phyloP scores from a whole-genome alignment of 2,888 invertebrate genomes.

The Oeneis ivallda region DNA sequence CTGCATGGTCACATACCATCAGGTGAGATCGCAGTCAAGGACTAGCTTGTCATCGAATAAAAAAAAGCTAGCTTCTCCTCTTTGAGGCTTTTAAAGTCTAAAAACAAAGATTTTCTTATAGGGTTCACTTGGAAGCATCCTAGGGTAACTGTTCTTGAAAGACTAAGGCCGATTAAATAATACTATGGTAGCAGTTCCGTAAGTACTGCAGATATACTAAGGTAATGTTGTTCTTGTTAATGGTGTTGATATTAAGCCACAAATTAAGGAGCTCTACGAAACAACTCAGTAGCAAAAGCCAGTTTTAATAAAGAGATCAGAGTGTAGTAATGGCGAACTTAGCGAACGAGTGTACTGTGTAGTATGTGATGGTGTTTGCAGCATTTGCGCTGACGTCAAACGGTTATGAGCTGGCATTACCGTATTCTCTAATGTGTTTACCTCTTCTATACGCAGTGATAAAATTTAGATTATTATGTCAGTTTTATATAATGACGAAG shows the following conservation, averaged over 20 bases:
- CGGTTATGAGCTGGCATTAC: slow-evolving; percentile 24
- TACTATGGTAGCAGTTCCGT: not conserved
- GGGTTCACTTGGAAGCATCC: no score
- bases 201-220: not conserved
- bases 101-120: no score
- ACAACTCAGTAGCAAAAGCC: slow-evolving; percentile 13
- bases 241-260: slow-evolving; percentile 2
- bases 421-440: slow-evolving; percentile 29
- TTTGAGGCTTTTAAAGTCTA: no score
- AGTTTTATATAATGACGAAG: slow-evolving; percentile 6
- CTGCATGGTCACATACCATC: no score
- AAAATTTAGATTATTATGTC: slow-evolving; percentile 20
- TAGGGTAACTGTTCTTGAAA: no score
- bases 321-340: slow-evolving; percentile 21
- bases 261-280: slow-evolving; percentile 11
- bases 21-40: no score
- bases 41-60: no score
- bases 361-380: slow-evolving; percentile 20
- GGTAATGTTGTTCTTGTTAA: not conserved
- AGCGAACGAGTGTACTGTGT: slow-evolving; percentile 6
- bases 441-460: slow-evolving; percentile 23
- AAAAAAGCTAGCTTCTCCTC: no score
- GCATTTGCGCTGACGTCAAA: slow-evolving; percentile 28
- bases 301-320: slow-evolving; percentile 27
- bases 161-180: not conserved